A percentile compares a stretch with the other conserved stretches of the same genome.
phyloP scores from a whole-genome alignment of 1,140 invertebrate genomes.

The Eurosta solidaginis region DNA sequence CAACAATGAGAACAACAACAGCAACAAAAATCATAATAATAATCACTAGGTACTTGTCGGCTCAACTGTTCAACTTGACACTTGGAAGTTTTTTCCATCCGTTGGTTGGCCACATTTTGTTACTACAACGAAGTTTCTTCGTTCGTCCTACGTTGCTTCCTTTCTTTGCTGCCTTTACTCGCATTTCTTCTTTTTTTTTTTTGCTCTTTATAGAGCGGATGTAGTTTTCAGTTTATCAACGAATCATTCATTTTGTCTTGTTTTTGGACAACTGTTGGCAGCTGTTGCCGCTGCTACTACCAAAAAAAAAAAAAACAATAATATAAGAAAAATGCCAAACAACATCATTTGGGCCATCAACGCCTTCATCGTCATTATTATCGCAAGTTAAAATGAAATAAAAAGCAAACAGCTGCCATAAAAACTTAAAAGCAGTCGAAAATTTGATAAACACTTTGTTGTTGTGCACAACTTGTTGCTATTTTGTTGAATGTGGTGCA shows the following conservation, averaged over 20 bases:
- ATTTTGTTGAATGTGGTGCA: too few relatives aligned
- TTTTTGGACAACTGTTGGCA: background rate
- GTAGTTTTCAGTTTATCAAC: background rate
- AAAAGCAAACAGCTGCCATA: slow-evolving; percentile 10
- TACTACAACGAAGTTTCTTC: background rate
- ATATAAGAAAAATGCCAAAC: too few relatives aligned
- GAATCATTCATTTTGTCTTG: background rate
- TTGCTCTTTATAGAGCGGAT: background rate
- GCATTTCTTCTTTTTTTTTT: background rate
- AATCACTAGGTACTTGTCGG: too few relatives aligned
- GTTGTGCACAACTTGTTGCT: background rate
- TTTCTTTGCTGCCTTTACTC: background rate
- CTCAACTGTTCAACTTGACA: background rate
- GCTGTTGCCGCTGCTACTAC: background rate
- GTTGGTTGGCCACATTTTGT: background rate
- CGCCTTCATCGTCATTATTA: slow-evolving; percentile 11
- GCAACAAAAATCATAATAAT: background rate
- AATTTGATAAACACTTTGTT: background rate
- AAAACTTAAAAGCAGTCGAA: background rate
- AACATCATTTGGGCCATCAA: background rate
- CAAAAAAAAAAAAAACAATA: background rate
- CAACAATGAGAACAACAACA: background rate
- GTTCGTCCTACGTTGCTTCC: background rate
- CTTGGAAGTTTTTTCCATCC: background rate
- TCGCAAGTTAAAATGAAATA: background rate